These are phyloP conservation scores for Microctonus brassicae DNA, from an alignment of 2,888 invertebrate species.

Conservation along the genomic window DNA sequence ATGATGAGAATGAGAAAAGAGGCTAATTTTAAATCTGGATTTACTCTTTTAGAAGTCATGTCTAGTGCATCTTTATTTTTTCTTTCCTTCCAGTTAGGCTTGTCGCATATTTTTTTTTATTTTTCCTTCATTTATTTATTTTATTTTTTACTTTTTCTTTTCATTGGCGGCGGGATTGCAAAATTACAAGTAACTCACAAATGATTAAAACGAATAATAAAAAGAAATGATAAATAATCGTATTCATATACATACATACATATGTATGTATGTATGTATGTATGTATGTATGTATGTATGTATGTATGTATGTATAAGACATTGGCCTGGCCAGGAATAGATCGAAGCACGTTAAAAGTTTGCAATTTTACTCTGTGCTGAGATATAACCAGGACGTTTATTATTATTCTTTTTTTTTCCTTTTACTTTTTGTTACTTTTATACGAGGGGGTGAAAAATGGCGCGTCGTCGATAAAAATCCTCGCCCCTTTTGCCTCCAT, in stretches of 20 bases:
- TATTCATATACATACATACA: neutral
- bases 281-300: neutral
- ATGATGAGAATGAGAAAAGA: neutral
- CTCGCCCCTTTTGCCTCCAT: neutral
- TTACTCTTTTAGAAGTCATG: conserved; percentile 18
- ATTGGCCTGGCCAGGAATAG: conserved; percentile 1
- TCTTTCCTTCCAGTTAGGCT: too few relatives aligned
- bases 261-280: neutral
- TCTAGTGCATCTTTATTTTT: conserved; percentile 24
- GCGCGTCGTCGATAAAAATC: neutral
- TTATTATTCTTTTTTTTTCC: conserved; percentile 22
- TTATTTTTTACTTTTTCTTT: neutral
- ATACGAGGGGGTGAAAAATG: conserved; percentile 10
- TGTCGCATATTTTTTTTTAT: too few relatives aligned
- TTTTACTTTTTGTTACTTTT: conserved; percentile 24
- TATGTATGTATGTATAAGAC: neutral
- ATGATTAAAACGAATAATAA: neutral
- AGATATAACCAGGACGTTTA: neutral
- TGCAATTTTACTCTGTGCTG: conserved; percentile 18
- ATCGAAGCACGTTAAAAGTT: neutral
- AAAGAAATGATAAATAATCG: neutral
- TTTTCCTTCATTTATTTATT: conserved; percentile 17
- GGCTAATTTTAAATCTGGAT: conserved; percentile 18
- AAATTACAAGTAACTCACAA: neutral
- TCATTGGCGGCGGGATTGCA: neutral